phyloP scores from a whole-genome alignment of 2,113 vertebrate genomes.

The Recurvirostra avosetta region DNA sequence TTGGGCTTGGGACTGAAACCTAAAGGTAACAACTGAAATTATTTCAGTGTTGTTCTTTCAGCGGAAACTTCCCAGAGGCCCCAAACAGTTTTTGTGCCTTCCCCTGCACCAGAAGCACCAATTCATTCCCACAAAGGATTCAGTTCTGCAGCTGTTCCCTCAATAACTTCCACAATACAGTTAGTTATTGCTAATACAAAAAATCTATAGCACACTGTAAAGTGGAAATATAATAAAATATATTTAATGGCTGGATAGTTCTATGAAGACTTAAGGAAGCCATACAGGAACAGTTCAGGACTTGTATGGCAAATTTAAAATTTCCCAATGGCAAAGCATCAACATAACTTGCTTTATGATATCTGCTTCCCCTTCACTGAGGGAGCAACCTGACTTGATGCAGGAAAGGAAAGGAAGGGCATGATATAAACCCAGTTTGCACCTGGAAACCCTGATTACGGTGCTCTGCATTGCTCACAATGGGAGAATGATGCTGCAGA shows the following conservation, averaged over 20 bases:
- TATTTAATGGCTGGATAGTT: neutral
- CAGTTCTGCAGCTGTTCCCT: constrained; percentile 50
- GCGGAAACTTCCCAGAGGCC: constrained; percentile 45
- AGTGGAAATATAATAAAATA: neutral
- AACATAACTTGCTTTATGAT: neutral
- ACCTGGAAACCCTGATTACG: neutral
- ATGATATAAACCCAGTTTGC: neutral
- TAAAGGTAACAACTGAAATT: constrained; percentile 24
- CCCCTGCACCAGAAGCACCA: constrained; percentile 18
- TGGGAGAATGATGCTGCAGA: neutral
- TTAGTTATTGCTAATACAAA: constrained; percentile 51
- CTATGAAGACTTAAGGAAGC: neutral
- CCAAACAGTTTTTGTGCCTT: constrained; percentile 33
- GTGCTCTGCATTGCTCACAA: neutral
- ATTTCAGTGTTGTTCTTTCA: constrained; percentile 33
- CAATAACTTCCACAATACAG: constrained; percentile 30
- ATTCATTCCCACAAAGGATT: constrained; percentile 21
- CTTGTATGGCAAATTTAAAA: neutral
- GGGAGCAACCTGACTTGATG: neutral
- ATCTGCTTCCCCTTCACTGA: neutral
- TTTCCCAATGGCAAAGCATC: neutral
- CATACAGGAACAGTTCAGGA: neutral
- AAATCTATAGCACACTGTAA: constrained; percentile 1
- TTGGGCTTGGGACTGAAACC: constrained; percentile 23
- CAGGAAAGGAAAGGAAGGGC: neutral